phyloP scores from a whole-genome alignment of 2,113 vertebrate genomes.

The Notarius quadriscutis region DNA sequence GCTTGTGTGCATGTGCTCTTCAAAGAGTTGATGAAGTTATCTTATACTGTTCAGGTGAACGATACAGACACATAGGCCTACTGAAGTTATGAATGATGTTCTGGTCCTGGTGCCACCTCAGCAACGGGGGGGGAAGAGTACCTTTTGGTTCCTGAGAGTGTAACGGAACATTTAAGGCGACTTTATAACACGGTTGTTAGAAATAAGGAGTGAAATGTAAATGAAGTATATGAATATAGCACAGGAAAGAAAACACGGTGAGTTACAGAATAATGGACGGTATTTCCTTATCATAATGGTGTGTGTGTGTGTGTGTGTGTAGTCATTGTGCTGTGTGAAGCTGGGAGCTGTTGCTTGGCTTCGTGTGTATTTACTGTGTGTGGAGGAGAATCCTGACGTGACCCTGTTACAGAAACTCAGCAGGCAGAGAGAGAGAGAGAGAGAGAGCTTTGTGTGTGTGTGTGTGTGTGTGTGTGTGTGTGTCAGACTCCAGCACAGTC shows the following conservation, averaged over 20 bases:
- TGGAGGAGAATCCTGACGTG: conserved; percentile 35
- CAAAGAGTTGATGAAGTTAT: too few species aligned
- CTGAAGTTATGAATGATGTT: neutral
- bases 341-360: neutral
- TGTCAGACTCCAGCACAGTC: neutral
- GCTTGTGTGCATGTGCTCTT: too few species aligned
- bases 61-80: too few species aligned
- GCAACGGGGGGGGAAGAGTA: neutral
- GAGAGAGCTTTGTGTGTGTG: conserved; percentile 8
- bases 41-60: too few species aligned
- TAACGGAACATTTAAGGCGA: neutral
- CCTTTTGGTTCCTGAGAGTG: neutral
- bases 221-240: neutral
- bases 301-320: conserved; percentile 1
- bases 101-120: neutral
- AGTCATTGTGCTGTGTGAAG: neutral
- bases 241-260: neutral
- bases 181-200: neutral
- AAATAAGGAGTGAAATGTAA: neutral
- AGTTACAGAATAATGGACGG: neutral
- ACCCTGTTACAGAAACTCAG: conserved; percentile 27
- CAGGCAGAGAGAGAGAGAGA: conserved; percentile 16
- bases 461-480: conserved; percentile 26
- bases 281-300: neutral
- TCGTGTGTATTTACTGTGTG: conserved; percentile 36